Evolutionary conservation across 1,140 invertebrate genomes (phyloP), one percentile per base, ranked within the genome.

Genomic region (Druon quercuslanigerum): DNA sequence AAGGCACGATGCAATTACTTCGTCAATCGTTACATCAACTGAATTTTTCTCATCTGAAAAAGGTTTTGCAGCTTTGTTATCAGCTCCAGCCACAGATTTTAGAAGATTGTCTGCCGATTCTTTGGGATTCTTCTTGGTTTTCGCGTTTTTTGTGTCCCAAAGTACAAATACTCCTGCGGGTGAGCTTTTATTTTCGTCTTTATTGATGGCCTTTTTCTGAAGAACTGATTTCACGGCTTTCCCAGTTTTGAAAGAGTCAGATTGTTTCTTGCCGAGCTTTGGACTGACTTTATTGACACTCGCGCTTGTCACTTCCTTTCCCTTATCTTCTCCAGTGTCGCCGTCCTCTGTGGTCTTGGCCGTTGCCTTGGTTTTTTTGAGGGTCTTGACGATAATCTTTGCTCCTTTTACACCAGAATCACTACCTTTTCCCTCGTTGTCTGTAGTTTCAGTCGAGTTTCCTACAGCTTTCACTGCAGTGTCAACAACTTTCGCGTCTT

Each of bases 1-100:
- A 87, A 90, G 88, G 54, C 8, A 46, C 8, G 89, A 89, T 80
- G 90, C 90, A 60, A 92, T 88, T 14, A 91, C 90, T 56, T 90
- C 88, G 60, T 91, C 90, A 73, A 91, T 91, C 6, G 89, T 91
- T 75, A 87, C 73, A 78, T 91, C 90, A 52, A 91, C 85, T 13
- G 88, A 88, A 76, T 79, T 85, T 73, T 88, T 89, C 16, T 83
- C 76, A 40, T 87, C 83, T 5, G 81, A 46, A 70, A 78, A 75
- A 0, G 78, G 19, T 56, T 79, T 82, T 8, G 80, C 74, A 8
- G 25, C 51, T 12, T 66, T 66, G 33, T 40, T 16, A 25, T 76
- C 54, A 51, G 72, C 73, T 46, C 12, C 54, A 14, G 54, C 50
- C 33, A 73, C 74, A 6, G 50, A 74, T 25, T 78, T 81, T 6